Percentiles rank a stretch among this genome's conserved stretches.
These are phyloP conservation scores for Cephus runcator DNA, from an alignment of 2,888 invertebrate species.

Conservation along the genomic window DNA sequence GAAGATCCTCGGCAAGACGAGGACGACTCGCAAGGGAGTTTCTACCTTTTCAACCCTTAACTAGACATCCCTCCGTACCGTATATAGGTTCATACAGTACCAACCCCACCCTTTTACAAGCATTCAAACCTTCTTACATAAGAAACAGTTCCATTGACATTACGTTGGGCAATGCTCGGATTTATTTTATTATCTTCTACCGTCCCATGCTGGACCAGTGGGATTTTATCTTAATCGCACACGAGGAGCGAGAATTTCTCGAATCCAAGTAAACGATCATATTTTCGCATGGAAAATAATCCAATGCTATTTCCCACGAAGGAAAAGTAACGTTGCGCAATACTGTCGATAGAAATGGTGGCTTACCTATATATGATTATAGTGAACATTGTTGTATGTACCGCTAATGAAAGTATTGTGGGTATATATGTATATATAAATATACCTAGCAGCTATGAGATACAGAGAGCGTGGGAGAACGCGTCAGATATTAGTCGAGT, in stretches of 20 bases:
- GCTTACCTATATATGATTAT: background rate
- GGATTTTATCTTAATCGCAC: background rate
- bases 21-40: constrained; percentile 52
- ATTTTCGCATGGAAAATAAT: background rate
- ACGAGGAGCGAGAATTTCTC: background rate
- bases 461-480: constrained; percentile 2
- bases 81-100: background rate
- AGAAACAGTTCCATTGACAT: background rate
- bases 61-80: constrained; percentile 16
- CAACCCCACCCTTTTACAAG: background rate
- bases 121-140: background rate
- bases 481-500: constrained; percentile 33
- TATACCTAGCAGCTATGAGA: background rate
- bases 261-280: background rate
- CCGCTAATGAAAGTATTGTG: background rate
- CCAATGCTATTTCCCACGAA: background rate
- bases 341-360: background rate
- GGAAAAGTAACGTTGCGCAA: background rate
- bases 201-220: background rate
- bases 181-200: background rate
- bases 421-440: background rate
- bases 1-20: constrained; percentile 20
- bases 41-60: constrained; percentile 37
- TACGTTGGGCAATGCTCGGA: background rate
- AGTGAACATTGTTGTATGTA: background rate